Evolutionary conservation across 2,888 invertebrate genomes (phyloP).

Genomic region (Parelbella ahira): DNA sequence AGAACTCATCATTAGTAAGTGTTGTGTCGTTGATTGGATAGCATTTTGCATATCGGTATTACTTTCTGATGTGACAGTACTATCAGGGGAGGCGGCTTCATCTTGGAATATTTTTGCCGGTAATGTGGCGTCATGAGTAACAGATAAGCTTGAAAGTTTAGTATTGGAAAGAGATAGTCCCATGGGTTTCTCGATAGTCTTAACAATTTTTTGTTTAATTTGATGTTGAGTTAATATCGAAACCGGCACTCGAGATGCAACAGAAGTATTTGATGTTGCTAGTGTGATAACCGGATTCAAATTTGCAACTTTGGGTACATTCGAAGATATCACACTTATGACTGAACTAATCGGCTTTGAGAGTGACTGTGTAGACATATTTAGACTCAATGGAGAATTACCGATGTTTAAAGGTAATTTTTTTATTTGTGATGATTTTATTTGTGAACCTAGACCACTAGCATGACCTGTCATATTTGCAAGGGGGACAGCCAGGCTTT

Average conservation of each 20-base stretch:
- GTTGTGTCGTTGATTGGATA: constrained; percentile 40
- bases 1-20: constrained; percentile 39
- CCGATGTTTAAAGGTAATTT: constrained; percentile 60
- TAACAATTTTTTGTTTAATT: constrained; percentile 74
- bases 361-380: constrained; percentile 57
- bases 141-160: constrained; percentile 79
- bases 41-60: constrained; percentile 42
- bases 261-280: constrained; percentile 52
- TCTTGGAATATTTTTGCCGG: constrained; percentile 86
- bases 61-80: constrained; percentile 55
- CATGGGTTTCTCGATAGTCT: constrained; percentile 74
- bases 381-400: constrained; percentile 57
- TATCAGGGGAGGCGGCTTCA: constrained; percentile 82
- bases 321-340: constrained; percentile 73
- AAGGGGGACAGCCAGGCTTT: constrained; percentile 63
- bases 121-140: constrained; percentile 79
- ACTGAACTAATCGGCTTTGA: constrained; percentile 70
- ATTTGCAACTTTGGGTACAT: constrained; percentile 57
- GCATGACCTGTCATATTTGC: constrained; percentile 46
- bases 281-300: constrained; percentile 64
- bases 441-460: constrained; percentile 37
- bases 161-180: constrained; percentile 73
- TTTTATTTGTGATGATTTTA: constrained; percentile 53
- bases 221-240: constrained; percentile 72
- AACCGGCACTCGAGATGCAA: constrained; percentile 59